A percentile compares a stretch with the other conserved stretches of the same genome.
Conservation (phyloP, 1,140 invertebrate species). For the Zaprionus davidi region DNA sequence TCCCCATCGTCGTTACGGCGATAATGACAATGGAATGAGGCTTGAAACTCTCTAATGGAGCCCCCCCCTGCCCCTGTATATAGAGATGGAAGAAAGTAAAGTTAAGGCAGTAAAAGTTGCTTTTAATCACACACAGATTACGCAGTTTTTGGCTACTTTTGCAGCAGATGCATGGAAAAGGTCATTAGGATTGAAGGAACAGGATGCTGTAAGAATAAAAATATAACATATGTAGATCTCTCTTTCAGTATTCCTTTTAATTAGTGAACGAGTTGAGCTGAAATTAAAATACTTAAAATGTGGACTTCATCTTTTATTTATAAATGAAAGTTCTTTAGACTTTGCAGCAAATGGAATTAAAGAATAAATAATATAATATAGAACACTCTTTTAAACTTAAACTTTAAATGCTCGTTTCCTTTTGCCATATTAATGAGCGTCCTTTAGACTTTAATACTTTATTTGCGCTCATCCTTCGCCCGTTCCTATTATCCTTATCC, state of each 20-base stretch:
- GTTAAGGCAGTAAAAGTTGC: background rate
- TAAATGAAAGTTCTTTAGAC: too few species aligned
- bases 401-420: too few species aligned
- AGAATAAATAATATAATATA: too few species aligned
- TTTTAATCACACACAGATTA: constrained; percentile 1
- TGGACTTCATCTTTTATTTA: too few species aligned
- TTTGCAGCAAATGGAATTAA: too few species aligned
- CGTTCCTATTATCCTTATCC: background rate
- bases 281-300: too few species aligned
- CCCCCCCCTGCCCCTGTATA: background rate
- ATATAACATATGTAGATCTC: too few species aligned
- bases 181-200: background rate
- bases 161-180: background rate
- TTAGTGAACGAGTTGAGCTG: too few species aligned
- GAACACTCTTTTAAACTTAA: too few species aligned
- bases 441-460: background rate
- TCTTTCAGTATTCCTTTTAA: too few species aligned
- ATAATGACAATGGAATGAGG: constrained; percentile 3
- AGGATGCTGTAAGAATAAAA: too few species aligned
- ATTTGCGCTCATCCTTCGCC: background rate
- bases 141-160: background rate
- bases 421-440: background rate
- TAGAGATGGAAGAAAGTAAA: background rate
- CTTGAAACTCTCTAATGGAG: background rate
- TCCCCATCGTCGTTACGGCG: background rate